Evolutionary conservation across 2,888 invertebrate species (phyloP).

Genomic region (Shargacucullia verbasci): DNA sequence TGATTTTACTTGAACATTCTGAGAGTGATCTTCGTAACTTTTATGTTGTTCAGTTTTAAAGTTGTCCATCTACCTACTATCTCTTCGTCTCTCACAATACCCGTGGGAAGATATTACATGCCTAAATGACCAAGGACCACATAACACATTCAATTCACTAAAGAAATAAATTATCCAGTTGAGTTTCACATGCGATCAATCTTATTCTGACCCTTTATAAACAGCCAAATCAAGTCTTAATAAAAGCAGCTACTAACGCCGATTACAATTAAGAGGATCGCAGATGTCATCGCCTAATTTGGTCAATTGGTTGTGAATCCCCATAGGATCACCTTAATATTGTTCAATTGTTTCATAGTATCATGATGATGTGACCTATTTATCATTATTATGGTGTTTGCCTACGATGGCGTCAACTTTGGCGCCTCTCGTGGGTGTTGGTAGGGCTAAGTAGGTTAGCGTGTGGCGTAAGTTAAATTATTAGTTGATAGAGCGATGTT

Average conservation of each 20-base stretch:
- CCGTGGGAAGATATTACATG: constrained; percentile 19
- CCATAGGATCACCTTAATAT: constrained; percentile 54
- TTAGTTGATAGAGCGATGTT: background rate
- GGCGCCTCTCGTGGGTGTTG: constrained; percentile 69
- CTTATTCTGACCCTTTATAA: constrained; percentile 44
- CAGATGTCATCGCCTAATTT: constrained; percentile 61
- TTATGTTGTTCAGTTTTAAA: too few relatives aligned
- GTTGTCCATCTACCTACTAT: background rate
- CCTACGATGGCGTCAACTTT: constrained; percentile 75
- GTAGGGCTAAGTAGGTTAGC: constrained; percentile 59
- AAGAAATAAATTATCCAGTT: constrained; percentile 42
- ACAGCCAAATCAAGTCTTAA: constrained; percentile 50
- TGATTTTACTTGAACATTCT: too few relatives aligned
- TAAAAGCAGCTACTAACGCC: constrained; percentile 41
- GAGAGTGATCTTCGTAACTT: too few relatives aligned
- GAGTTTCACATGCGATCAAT: constrained; percentile 47
- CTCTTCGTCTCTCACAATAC: constrained; percentile 1
- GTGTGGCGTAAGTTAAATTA: constrained; percentile 52
- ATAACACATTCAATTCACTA: constrained; percentile 31
- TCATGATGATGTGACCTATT: constrained; percentile 67
- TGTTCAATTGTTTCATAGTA: constrained; percentile 46
- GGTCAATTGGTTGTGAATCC: constrained; percentile 62
- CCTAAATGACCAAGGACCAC: constrained; percentile 35
- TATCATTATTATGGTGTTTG: constrained; percentile 69
- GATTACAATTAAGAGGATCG: constrained; percentile 52